Conservation (phyloP, 2,797 vertebrate genomes). For the Spinus olivaceus region DNA sequence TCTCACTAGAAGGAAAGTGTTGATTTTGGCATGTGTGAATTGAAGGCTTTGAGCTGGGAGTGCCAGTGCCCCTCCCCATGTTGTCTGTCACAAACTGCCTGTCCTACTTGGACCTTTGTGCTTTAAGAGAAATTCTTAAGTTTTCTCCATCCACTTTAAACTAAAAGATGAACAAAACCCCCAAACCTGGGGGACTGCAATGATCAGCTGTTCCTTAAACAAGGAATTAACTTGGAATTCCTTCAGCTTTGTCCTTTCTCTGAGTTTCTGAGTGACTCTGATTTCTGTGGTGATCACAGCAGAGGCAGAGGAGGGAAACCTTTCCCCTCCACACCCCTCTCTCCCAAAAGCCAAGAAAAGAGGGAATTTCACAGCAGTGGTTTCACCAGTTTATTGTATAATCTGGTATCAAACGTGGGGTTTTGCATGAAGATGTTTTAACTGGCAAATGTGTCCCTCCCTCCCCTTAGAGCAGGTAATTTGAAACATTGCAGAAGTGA, state of each 20-base stretch:
- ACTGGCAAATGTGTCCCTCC: conserved; percentile 1
- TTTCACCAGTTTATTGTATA: not conserved
- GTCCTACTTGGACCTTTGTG: not conserved
- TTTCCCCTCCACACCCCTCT: not conserved
- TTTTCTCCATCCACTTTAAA: not conserved
- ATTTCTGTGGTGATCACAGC: not conserved
- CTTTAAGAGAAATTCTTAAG: not conserved
- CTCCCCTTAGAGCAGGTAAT: conserved; percentile 14
- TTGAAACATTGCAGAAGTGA: not conserved
- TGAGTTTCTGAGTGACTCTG: not conserved
- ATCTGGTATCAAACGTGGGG: not conserved
- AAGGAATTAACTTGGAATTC: not conserved
- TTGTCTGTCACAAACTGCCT: not conserved
- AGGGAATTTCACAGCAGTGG: not conserved
- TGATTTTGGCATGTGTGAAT: not conserved
- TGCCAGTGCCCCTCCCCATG: not conserved
- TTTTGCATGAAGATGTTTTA: conserved; percentile 1
- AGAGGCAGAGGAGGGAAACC: not conserved
- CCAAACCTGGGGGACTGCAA: not conserved
- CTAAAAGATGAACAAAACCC: not conserved
- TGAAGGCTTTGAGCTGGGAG: not conserved
- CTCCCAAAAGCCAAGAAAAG: not conserved
- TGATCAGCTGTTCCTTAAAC: not conserved
- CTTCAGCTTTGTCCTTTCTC: not conserved
- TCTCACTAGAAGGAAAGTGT: not conserved